Evolutionary conservation across 53 echinoderm and acorn worm species (phyloP).

Genomic region (Apostichopus leukothele): DNA sequence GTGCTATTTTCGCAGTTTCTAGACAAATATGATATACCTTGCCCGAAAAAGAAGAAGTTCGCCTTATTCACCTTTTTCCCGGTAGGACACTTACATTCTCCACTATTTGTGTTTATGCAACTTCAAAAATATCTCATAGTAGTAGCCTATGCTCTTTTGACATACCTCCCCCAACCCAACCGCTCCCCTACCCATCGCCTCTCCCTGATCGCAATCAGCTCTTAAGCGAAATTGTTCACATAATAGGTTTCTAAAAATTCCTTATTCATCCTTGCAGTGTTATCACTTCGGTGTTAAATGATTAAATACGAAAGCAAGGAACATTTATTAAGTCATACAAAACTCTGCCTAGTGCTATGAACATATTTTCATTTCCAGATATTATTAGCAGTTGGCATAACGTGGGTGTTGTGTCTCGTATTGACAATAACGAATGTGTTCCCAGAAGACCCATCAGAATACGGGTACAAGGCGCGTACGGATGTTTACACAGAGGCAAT

Average conservation of each 20-base stretch:
- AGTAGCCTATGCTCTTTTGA: too few relatives aligned
- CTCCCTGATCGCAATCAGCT: too few relatives aligned
- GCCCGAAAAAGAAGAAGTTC: slow-evolving; percentile 50
- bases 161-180: too few relatives aligned
- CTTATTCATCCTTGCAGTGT: not conserved
- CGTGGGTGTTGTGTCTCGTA: slow-evolving; percentile 60
- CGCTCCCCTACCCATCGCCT: too few relatives aligned
- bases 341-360: too few relatives aligned
- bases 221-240: too few relatives aligned
- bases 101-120: too few relatives aligned
- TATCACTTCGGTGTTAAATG: too few relatives aligned
- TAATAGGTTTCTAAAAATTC: too few relatives aligned
- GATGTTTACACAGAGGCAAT: slow-evolving; percentile 48
- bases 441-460: slow-evolving; percentile 61
- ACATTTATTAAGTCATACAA: too few relatives aligned
- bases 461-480: slow-evolving; percentile 66
- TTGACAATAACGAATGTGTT: slow-evolving; percentile 65
- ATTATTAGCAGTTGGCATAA: slow-evolving; percentile 59
- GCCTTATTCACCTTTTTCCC: slow-evolving; percentile 87
- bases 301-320: too few relatives aligned
- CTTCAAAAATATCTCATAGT: too few relatives aligned
- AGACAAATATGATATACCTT: slow-evolving; percentile 62
- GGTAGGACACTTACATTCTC: slow-evolving; percentile 43
- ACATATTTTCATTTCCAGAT: slow-evolving; percentile 49
- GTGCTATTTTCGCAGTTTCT: slow-evolving; percentile 82